Base-by-base conservation (phyloP, 2,888 invertebrate genomes). In the Dexiosoma caninum region DNA sequence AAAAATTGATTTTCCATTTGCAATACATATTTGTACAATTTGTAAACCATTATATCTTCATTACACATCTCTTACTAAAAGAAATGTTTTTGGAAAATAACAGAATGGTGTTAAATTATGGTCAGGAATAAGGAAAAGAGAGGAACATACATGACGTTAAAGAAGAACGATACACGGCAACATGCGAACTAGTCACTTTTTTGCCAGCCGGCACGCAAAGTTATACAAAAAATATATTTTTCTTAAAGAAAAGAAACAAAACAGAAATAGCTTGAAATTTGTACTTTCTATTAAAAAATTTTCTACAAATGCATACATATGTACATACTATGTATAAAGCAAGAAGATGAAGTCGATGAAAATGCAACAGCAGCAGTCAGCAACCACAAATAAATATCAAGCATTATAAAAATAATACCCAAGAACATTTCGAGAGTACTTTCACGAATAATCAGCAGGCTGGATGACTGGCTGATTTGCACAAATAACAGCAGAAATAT, bases 361-460 rank as follows among this genome's bases (percentile, higher is more conserved):
- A 79, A 64, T 79, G 79, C 79, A 74, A 57, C 57, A 66, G 78
- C 51, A 60, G 35, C 69, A 64, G 40, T 57, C 55, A 71, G 23
- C 66, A 69, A 74, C 60, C 62, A 67, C 53, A 71, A 64, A 66
- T 40, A 62, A 40, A 74, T 57, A 62, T 57, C 64, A 79, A 75
- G 75, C 69, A 75, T 79, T 79, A 64, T 75, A 79, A 79, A 79
- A 75, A 79, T 75, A 75, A 79, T 49, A 64, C 78, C 62, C 42
- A 57, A 74, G 69, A 79, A 69, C 23, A 62, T 74, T 57, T 69
- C 64, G 62, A 79, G 75, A 79, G 74, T 75, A 70, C 79, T 79
- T 79, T 75, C 79, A 70, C 37, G 79, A 79, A 75, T 51, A 79
- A 75, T 79, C 79, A 70, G 75, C 57, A 64, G 64, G 59, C 64